Base-by-base conservation (phyloP, 2,113 vertebrate genomes). In the Elephantulus edwardii region DNA sequence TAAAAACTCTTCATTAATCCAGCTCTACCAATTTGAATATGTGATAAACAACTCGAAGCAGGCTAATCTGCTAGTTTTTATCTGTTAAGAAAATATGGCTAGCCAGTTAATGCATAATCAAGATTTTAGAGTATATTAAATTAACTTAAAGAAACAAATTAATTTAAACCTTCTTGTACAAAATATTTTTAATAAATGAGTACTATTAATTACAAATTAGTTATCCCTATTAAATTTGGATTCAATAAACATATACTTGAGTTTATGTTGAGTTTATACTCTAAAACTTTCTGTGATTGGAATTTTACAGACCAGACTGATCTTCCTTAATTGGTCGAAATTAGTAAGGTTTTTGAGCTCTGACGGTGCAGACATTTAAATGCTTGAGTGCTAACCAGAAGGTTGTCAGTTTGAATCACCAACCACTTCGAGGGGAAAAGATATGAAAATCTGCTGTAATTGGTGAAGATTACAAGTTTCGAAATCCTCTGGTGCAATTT, bases 141-240 rank as follows among this genome's bases (percentile, higher is more conserved):
- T 77, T 10, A 9, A 64, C 58, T 93, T 83, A 52, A 70, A 71
- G 86, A 89, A 76, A 40, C 13, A 88, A 82, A 68, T 87, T 40
- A 62, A 86, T 78, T 90, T 56, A 38, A 62, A 6, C 83, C 28
- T 77, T 68, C 19, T 68, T 71, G 20, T 83, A 24, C 0, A 86
- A 86, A 62, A 58, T 92, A 10, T 79, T 87, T 3, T 81, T 30
- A n/a, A 2, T 78, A 66, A 87, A 48, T 84, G 20, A 70, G 85
- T 74, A 87, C 12, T 71, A 12, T 3, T 66, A 72, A 85, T 85
- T 82, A 76, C 50, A 89, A 56, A 40, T 84, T 42, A 87, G 50
- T 40, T 93, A 89, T 93, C 68, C 19, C 91, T 87, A 86, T 89
- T 77, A 86, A 90, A 84, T 28, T 8, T n/a, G 74, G 33, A 40